phyloP scores from a whole-genome alignment of 2,888 invertebrate genomes.

The Hymenopus coronatus region DNA sequence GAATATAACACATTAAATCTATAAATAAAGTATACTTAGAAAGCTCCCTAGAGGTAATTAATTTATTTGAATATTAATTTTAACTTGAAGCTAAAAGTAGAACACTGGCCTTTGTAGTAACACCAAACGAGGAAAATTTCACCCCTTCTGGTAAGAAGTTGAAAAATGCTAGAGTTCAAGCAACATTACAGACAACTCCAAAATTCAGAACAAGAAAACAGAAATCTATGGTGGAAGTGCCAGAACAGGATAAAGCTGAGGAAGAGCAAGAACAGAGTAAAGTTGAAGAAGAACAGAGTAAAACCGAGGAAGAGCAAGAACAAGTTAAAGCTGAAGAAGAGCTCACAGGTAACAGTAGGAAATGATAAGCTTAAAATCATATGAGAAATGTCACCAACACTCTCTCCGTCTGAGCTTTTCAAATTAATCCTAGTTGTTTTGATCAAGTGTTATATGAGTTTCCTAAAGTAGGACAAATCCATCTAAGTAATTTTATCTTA shows the following conservation, averaged over 20 bases:
- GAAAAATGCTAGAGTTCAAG: background rate
- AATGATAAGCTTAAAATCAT: background rate
- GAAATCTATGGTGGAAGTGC: background rate
- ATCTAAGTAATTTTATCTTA: no score
- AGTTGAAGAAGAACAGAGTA: no score
- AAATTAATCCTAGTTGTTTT: background rate
- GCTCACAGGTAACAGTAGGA: background rate
- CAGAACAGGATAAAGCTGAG: background rate
- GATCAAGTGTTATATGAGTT: background rate
- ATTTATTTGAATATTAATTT: background rate
- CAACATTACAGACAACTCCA: background rate
- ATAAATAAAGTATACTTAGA: no score
- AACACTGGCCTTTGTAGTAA: background rate
- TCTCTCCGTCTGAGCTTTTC: background rate
- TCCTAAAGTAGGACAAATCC: no score
- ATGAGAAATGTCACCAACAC: background rate
- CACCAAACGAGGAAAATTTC: background rate
- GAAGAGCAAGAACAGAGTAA: no score
- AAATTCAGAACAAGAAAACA: no score
- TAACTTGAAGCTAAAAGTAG: background rate
- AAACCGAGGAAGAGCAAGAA: no score
- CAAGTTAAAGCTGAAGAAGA: no score
- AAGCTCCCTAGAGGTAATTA: no score
- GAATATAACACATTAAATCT: no score
- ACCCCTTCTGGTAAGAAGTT: background rate